Evolutionary conservation across 92 coral and sea anemone genomes (phyloP), one percentile per base, ranked within the genome.

Genomic region (Metridium senile): DNA sequence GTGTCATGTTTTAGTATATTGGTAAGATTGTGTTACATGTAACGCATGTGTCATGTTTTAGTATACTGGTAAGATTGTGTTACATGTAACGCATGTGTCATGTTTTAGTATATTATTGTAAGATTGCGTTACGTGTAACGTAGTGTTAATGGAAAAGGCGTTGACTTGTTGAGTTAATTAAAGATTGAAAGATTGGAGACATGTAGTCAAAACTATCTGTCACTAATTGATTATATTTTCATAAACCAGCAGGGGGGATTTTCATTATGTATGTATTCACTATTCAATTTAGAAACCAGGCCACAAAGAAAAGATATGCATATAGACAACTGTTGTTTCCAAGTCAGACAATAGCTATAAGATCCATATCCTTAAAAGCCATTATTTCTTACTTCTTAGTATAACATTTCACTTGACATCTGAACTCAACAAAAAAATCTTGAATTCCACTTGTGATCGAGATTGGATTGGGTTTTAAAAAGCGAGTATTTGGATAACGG

Each of bases 361-460:
- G 13, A 66, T 66, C 59, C 56, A 54, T 62, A 33, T 33, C 52
- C 78, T 20, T 33, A 28, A 28, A 28, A 46, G 30, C 13, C 27
- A 35, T 1, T 39, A 21, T 30, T 47, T 26, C 45, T 28, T 28
- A 1, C 35, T 63, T 11, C 34, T 49, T 17, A 16, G 78, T 56
- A 58, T 73, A 56, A 33, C 21, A 39, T 73, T 73, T 32, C 78
- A 26, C 46, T 43, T 73, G 78, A 73, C 78, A 56, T 73, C 33
- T 73, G 78, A 73, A 63, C 49, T 39, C 66, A 73, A 58, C 30
- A 33, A 71, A 71, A n/a, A n/a, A 30, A 70, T 53, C 26, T 71
- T n/a, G 78, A 57, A 32, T 46, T 35, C 66, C 25, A n/a, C 77
- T 58, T 10, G 51, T 34, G 68, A 33, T 73, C 39, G 28, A 4